Evolutionary conservation across 2,888 invertebrate species (phyloP).

Genomic region (Chrysina gloriosa): DNA sequence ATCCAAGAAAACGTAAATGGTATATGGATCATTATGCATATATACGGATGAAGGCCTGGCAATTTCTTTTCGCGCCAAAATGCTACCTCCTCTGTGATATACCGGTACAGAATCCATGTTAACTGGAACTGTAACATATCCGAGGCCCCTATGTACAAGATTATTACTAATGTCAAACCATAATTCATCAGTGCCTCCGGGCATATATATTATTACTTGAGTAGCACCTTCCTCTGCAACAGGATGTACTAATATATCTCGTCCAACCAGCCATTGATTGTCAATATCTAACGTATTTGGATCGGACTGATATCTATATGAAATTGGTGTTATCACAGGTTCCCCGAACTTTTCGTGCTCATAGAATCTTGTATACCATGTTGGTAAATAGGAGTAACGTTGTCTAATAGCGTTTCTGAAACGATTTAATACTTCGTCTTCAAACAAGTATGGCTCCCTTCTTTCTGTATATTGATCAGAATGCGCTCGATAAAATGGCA

Average conservation of each 20-base stretch:
- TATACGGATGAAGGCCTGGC: conserved; percentile 82
- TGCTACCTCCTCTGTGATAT: conserved; percentile 88
- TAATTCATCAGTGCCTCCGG: conserved; percentile 85
- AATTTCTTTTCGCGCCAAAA: conserved; percentile 88
- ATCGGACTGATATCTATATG: conserved; percentile 90
- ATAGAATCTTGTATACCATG: conserved; percentile 91
- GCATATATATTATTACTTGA: conserved; percentile 85
- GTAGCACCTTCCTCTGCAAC: conserved; percentile 81
- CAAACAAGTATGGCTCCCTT: conserved; percentile 94
- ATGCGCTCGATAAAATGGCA: conserved; percentile 95
- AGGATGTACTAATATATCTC: conserved; percentile 86
- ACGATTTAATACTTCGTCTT: conserved; percentile 71
- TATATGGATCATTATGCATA: conserved; percentile 90
- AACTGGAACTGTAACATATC: conserved; percentile 37
- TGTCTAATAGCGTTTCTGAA: conserved; percentile 70
- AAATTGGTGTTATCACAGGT: conserved; percentile 90
- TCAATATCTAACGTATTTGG: conserved; percentile 81
- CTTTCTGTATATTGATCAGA: conserved; percentile 94
- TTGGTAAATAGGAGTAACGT: conserved; percentile 88
- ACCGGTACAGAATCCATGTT: conserved; percentile 78
- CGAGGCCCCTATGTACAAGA: conserved; percentile 35
- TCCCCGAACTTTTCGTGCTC: conserved; percentile 84
- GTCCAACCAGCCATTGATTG: conserved; percentile 82
- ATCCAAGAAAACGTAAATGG: conserved; percentile 83
- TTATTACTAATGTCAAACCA: conserved; percentile 46